Evolutionary conservation across 2,797 vertebrate genomes (phyloP), one percentile per base, ranked within the genome.

Genomic region (Austrolebias charrua): DNA sequence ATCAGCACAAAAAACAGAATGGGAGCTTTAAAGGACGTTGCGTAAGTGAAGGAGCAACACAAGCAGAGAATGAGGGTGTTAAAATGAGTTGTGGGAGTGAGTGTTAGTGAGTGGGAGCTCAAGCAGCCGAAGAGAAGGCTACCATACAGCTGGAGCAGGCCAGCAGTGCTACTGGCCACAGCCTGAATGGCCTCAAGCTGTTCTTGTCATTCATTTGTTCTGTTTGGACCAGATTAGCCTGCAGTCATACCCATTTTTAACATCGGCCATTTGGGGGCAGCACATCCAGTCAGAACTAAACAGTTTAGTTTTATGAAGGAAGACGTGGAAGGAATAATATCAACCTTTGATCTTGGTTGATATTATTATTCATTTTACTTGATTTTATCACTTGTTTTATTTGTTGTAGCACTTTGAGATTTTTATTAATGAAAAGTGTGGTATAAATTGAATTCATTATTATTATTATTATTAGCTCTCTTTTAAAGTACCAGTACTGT

Each of bases 71-170:
- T 4, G 63, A 66, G 73, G 68, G 57, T 55, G 60, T 60, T 48
- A 66, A 28, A 66, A 69, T 70, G 81, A 75, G 67, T 66, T 76
- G 79, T 80, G 73, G 79, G 80, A 82, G 82, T 76, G 71, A 86
- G 81, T 76, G 85, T 76, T 67, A 76, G 78, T 28, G 75, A 83
- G 85, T 81, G 85, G 82, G 75, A 83, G 81, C 75, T 46, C 9
- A 65, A 83, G 68, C 63, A 47, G 46, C n/a, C 7, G 67, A 54
- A 75, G 81, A 71, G 75, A 83, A 66, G 62, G 78, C 49, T 60
- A 64, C 76, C 66, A 66, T 47, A 52, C 76, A 62, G 71, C 35
- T 77, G 48, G 19, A 84, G 76, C 69, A 60, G 66, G 42, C 66
- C 47, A 58, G 69, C 69, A 66, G 63, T 62, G 63, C 77, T 73